Evolutionary conservation across 2,888 invertebrate species (phyloP).

Genomic region (Mythimna ferrago): DNA sequence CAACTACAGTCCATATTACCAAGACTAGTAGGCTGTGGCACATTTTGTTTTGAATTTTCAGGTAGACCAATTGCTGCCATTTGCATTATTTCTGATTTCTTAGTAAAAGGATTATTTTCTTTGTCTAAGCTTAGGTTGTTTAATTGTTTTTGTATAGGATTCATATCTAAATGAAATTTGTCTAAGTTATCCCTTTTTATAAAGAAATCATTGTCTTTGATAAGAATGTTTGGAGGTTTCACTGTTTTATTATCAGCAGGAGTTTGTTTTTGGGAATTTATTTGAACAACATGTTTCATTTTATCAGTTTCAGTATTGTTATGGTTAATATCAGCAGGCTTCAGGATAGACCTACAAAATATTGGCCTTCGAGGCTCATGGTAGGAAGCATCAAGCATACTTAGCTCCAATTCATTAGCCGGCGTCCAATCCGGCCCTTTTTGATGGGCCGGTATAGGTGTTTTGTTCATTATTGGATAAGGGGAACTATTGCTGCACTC

Average conservation of each 20-base stretch:
- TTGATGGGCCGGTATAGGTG: conserved; percentile 64
- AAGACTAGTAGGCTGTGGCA: conserved; percentile 25
- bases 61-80: conserved; percentile 33
- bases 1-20: conserved; percentile 73
- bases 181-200: conserved; percentile 77
- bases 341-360: conserved; percentile 60
- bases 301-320: conserved; percentile 14
- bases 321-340: conserved; percentile 46
- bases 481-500: conserved; percentile 82
- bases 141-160: conserved; percentile 71
- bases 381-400: conserved; percentile 79
- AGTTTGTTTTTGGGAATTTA: conserved; percentile 60
- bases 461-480: conserved; percentile 79
- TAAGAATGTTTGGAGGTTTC: conserved; percentile 71
- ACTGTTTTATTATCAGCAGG: conserved; percentile 69
- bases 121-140: conserved; percentile 74
- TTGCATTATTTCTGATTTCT: conserved; percentile 74
- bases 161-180: conserved; percentile 64
- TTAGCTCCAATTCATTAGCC: conserved; percentile 83
- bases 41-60: conserved; percentile 27
- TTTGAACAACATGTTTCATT: conserved; percentile 32
- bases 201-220: conserved; percentile 81
- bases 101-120: conserved; percentile 77
- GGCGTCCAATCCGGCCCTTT: conserved; percentile 72
- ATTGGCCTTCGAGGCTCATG: conserved; percentile 68